These are phyloP conservation scores for Drosophila setosimentum DNA, from an alignment of 2,888 invertebrate genomes.

Conservation along the genomic window DNA sequence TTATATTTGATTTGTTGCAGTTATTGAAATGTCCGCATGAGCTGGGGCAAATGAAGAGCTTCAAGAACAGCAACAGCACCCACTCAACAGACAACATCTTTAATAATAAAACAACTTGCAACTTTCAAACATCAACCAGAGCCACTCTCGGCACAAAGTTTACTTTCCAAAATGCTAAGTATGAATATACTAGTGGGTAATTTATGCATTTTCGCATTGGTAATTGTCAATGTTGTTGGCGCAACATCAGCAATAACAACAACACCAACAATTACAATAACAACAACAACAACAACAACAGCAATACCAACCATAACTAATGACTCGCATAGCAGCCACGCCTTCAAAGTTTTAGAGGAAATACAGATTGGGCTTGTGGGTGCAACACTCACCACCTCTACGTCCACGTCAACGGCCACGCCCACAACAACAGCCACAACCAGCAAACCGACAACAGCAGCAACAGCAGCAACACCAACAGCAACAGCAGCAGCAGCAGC, in stretches of 20 bases:
- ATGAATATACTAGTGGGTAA: slow-evolving; percentile 49
- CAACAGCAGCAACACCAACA: slow-evolving; percentile 26
- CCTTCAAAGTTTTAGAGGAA: slow-evolving; percentile 56
- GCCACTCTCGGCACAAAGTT: slow-evolving; percentile 19
- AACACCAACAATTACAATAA: slow-evolving; percentile 32
- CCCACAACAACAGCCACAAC: slow-evolving; percentile 74
- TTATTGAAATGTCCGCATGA: slow-evolving; percentile 21
- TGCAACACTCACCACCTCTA: slow-evolving; percentile 15
- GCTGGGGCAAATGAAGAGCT: slow-evolving; percentile 26
- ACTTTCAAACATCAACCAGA: slow-evolving; percentile 10
- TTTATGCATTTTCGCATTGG: slow-evolving; percentile 75
- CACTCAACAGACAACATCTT: slow-evolving; percentile 6
- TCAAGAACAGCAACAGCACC: background rate
- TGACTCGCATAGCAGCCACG: slow-evolving; percentile 55
- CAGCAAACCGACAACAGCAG: slow-evolving; percentile 66
- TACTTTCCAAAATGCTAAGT: slow-evolving; percentile 67
- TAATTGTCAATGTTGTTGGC: slow-evolving; percentile 65
- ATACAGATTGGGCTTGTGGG: slow-evolving; percentile 43
- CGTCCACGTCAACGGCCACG: slow-evolving; percentile 71
- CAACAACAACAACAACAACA: slow-evolving; percentile 25
- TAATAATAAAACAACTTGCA: slow-evolving; percentile 18
- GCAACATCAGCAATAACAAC: slow-evolving; percentile 34
- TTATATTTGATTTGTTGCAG: slow-evolving; percentile 14
- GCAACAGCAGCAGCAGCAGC: slow-evolving; percentile 15
- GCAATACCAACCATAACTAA: slow-evolving; percentile 53